Percentiles rank a stretch among this genome's conserved stretches.
Conservation (phyloP, 2,113 vertebrate species). For the Phalacrocorax aristotelis region DNA sequence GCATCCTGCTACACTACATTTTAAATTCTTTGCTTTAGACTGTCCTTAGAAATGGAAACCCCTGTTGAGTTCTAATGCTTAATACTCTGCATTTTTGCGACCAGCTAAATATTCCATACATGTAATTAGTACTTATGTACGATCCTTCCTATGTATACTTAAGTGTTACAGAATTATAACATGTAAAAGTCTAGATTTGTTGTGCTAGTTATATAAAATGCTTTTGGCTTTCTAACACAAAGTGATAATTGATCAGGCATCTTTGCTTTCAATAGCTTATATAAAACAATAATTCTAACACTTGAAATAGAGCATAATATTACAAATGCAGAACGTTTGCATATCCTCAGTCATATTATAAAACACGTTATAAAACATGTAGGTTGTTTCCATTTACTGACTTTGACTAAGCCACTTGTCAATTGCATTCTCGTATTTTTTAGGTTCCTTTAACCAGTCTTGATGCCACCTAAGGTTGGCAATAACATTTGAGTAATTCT, state of each 20-base stretch:
- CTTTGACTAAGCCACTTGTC: conserved; percentile 78
- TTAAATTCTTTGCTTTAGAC: not conserved
- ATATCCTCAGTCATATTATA: not conserved
- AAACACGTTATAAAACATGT: not conserved
- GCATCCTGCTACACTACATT: not conserved
- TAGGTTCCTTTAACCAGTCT: conserved; percentile 86
- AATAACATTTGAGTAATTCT: conserved; percentile 86
- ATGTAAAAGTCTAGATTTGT: not conserved
- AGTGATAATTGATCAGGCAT: not conserved
- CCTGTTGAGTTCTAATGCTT: not conserved
- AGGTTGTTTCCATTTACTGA: not conserved
- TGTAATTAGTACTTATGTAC: not conserved
- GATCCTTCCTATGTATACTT: not conserved
- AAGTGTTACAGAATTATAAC: not conserved
- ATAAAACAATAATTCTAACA: not conserved
- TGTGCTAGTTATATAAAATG: not conserved
- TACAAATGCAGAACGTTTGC: not conserved
- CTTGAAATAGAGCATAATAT: not conserved
- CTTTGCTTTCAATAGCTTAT: not conserved
- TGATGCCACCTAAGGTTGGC: conserved; percentile 90
- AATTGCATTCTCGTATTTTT: conserved; percentile 80
- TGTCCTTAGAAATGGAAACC: not conserved
- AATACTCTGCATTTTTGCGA: not conserved
- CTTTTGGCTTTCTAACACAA: not conserved
- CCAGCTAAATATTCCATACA: not conserved